phyloP scores from a whole-genome alignment of 2,113 vertebrate genomes.

The Trematomus loennbergii region DNA sequence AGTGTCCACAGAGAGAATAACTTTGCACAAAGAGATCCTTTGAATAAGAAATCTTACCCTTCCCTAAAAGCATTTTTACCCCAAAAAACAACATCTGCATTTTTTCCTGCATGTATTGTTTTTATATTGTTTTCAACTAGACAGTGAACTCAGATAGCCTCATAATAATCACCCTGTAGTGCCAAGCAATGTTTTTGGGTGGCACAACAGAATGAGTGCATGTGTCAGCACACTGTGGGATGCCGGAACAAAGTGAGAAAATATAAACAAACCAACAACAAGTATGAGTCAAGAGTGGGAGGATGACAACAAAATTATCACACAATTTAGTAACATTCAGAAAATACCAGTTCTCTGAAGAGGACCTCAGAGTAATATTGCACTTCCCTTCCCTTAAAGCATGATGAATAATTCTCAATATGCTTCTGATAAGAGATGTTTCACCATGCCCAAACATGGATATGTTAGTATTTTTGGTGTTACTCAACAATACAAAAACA shows the following conservation, averaged over 20 bases:
- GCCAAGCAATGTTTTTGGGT: slow-evolving; percentile 36
- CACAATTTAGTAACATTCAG: slow-evolving; percentile 5
- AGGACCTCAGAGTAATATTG: not conserved
- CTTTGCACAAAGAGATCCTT: not conserved
- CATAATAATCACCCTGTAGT: slow-evolving; percentile 30
- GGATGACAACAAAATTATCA: slow-evolving; percentile 6
- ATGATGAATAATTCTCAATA: not conserved
- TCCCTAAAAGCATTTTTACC: not conserved
- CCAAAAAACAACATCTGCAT: not conserved
- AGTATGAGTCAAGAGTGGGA: slow-evolving; percentile 52
- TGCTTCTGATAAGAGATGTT: not conserved
- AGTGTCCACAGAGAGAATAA: not conserved
- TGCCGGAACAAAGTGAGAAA: slow-evolving; percentile 51
- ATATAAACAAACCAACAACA: slow-evolving; percentile 46
- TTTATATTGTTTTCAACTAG: slow-evolving; percentile 5
- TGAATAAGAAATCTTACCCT: not conserved
- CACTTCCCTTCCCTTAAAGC: not conserved
- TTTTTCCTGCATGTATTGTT: slow-evolving; percentile 9
- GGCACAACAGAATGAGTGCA: slow-evolving; percentile 39
- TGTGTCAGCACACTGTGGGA: slow-evolving; percentile 47
- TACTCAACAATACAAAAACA: not conserved
- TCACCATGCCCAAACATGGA: not conserved
- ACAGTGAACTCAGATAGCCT: slow-evolving; percentile 8
- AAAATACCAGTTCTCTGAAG: slow-evolving; percentile 10
- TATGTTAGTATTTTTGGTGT: not conserved